Conservation (phyloP, 2,888 invertebrate genomes). For the Amphipoea oculea region DNA sequence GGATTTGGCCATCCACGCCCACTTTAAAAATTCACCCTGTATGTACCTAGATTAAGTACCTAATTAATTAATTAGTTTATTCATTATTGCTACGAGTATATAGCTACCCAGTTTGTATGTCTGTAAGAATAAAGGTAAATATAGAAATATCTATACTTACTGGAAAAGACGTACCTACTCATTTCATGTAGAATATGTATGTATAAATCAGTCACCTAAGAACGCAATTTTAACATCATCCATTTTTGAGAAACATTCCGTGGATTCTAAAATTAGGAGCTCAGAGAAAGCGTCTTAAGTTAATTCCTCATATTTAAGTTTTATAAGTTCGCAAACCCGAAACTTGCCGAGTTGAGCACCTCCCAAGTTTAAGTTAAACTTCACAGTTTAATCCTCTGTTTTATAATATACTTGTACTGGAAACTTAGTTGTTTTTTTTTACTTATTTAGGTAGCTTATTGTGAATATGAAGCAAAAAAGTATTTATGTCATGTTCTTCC, state of each 20-base stretch:
- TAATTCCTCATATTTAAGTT: slow-evolving; percentile 60
- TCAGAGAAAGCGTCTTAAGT: slow-evolving; percentile 33
- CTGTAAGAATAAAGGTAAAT: no score
- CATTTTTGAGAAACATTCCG: background rate
- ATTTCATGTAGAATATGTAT: background rate
- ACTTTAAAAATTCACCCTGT: background rate
- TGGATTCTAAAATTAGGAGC: slow-evolving; percentile 27
- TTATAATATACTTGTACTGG: slow-evolving; percentile 43
- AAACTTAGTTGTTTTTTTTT: slow-evolving; percentile 20
- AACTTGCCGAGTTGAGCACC: slow-evolving; percentile 56
- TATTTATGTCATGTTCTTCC: background rate
- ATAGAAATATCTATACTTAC: no score
- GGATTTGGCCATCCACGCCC: background rate
- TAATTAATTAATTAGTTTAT: no score
- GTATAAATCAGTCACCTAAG: no score
- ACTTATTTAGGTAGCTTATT: background rate
- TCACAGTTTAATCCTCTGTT: slow-evolving; percentile 55
- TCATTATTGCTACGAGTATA: no score
- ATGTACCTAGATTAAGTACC: no score
- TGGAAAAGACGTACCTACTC: no score
- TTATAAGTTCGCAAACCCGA: slow-evolving; percentile 58
- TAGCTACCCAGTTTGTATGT: no score
- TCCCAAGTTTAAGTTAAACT: slow-evolving; percentile 49
- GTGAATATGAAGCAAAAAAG: background rate
- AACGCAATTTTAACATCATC: background rate